phyloP scores from a whole-genome alignment of 2,797 vertebrate genomes.

The Hephaestus fuliginosus region DNA sequence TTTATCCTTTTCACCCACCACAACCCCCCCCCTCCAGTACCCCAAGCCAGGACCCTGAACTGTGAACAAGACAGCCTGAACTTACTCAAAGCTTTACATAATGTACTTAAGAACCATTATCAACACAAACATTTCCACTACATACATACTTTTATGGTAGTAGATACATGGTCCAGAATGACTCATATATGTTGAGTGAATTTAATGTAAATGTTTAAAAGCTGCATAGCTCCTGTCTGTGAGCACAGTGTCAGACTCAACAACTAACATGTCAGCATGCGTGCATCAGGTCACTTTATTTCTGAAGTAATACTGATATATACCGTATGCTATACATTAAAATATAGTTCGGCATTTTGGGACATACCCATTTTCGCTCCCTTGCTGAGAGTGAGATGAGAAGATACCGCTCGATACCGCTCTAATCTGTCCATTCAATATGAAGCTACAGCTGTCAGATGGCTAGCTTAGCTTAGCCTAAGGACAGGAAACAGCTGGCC shows the following conservation, averaged over 20 bases:
- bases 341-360: no score
- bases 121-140: slow-evolving; percentile 5
- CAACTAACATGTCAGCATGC: background rate
- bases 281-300: no score
- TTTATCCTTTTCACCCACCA: slow-evolving; percentile 24
- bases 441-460: no score
- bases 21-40: background rate
- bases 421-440: no score
- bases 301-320: no score
- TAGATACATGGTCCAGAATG: background rate
- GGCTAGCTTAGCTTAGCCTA: no score
- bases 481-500: no score
- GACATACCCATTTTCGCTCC: no score
- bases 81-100: slow-evolving; percentile 7
- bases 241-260: no score
- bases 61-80: slow-evolving; percentile 32
- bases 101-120: background rate
- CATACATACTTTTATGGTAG: background rate
- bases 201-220: background rate
- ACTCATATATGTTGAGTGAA: background rate
- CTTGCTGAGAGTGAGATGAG: no score
- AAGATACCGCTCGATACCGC: no score
- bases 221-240: background rate
- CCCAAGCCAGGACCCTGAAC: slow-evolving; percentile 8
- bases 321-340: no score